Base-by-base conservation (phyloP, 2,888 invertebrate genomes). In the Catocala sponsa region DNA sequence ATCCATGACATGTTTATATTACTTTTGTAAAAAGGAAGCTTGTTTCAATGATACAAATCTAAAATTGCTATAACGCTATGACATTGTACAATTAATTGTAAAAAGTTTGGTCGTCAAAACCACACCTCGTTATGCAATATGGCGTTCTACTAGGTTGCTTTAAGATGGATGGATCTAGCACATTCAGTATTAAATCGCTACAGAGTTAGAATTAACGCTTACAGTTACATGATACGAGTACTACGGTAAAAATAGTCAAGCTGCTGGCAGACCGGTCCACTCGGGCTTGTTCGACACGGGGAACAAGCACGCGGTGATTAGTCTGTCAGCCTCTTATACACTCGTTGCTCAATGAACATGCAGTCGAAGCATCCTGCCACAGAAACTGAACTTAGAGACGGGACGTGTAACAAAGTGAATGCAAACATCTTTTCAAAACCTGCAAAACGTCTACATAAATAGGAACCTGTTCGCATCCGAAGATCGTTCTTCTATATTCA, bases 151-250 rank as follows among this genome's bases (percentile, higher is more conserved):
- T 81, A 86, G 79, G 86, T 87, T 87, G 86, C 83, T 85, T 88
- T 76, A 83, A 87, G 82, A 87, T 84, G 88, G 89, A 89, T 89
- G 87, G 86, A 90, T 82, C 90, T 90, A 90, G 89, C 90, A 90
- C 88, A 91, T 90, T 89, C 83, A 91, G 83, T 89, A 84, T 84
- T 86, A 83, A 86, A 83, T 84, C 76, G 78, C 91, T 91, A 91
- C 85, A 84, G 81, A 90, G 80, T 90, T 87, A 88, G 82, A 88
- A 85, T 86, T 83, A 87, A 85, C 81, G 83, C 86, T 88, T 88
- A 88, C 64, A 82, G 60, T 74, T 83, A 87, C 72, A 83, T 80
- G 80, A 85, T 82, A 86, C 82, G 80, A 88, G 76, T 79, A 84
- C 84, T 87, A 89, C 78, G 68, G 80, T 83, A 83, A 83, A 83